Base-by-base conservation (phyloP, 2,888 invertebrate genomes). In the Ephialtes manifestator region DNA sequence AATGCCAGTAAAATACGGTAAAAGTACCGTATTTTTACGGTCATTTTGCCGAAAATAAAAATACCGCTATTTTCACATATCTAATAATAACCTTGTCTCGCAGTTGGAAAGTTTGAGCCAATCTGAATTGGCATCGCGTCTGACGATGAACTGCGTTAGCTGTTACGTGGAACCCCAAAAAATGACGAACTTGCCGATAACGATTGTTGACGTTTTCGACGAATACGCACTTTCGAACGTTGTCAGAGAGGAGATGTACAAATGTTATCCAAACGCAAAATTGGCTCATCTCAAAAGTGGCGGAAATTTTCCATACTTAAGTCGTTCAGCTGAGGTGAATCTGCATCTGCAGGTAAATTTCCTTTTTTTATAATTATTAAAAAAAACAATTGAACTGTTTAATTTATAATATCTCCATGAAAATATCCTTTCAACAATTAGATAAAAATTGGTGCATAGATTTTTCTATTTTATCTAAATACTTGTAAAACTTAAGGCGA, bases 261-360 rank as follows among this genome's bases (percentile, higher is more conserved):
- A 97, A 93, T 97, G 97, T 89, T 98, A 98, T 93, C 98, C 98
- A 0, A 95, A 97, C 84, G 98, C 98, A 0, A 97, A 97, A 94
- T 93, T 97, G 86, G 98, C 98, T 1, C 98, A 98, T 94, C 94
- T 98, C 68, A 98, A 98, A 93, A 96, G 96, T 87, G 98, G 98
- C 0, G 98, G 98, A 5, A 98, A 98, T 94, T 98, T 98, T 94
- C 98, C 98, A 0, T 98, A 98, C 92, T 95, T 98, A 84, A 98
- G 98, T 93, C 95, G 98, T 90, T 96, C 97, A 93, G 97, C 97
- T 90, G 98, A 98, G 95, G 98, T 98, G 74, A 98, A 98, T 94
- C 95, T 98, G 88, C 97, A 98, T 95, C 95, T 98, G 92, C 96
- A 97, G 95, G 98, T 98, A 92, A 94, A 70, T 58, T 8, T 10